A percentile compares a stretch with the other conserved stretches of the same genome.
phyloP scores from a whole-genome alignment of 2,888 invertebrate genomes.

The Mythimna vitellina region DNA sequence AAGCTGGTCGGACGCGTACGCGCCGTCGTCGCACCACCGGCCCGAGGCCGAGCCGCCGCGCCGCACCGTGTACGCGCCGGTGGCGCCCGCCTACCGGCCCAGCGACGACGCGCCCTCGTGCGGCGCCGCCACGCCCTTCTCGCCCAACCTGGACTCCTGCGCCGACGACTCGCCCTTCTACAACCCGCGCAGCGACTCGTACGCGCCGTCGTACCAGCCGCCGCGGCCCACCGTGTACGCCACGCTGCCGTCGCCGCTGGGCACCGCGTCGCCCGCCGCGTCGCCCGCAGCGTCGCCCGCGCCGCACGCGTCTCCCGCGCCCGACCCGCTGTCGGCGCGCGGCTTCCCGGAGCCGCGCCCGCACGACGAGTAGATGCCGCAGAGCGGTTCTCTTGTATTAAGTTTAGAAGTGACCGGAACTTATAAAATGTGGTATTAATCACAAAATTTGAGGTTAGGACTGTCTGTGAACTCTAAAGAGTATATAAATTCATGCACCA shows the following conservation, averaged over 20 bases:
- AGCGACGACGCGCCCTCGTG: conserved; percentile 89
- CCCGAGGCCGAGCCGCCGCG: conserved; percentile 90
- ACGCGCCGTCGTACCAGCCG: conserved; percentile 88
- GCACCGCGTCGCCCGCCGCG: conserved; percentile 83
- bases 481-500: conserved; percentile 68
- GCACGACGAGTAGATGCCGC: conserved; percentile 77
- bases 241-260: conserved; percentile 85
- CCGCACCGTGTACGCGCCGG: conserved; percentile 88
- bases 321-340: conserved; percentile 74
- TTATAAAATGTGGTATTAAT: conserved; percentile 60
- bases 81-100: conserved; percentile 85
- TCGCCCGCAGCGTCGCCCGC: conserved; percentile 85
- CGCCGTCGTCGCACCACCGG: conserved; percentile 91
- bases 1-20: conserved; percentile 92
- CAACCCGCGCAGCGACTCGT: conserved; percentile 88
- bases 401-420: conserved; percentile 58
- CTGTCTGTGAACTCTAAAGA: conserved; percentile 63
- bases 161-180: conserved; percentile 89
- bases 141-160: conserved; percentile 85
- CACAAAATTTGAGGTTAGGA: conserved; percentile 61
- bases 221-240: conserved; percentile 89
- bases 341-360: conserved; percentile 76
- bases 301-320: conserved; percentile 76
- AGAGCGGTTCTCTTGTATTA: conserved; percentile 54
- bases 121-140: conserved; percentile 89